phyloP scores from a whole-genome alignment of 2,797 vertebrate species.

The Melopsittacus undulatus region DNA sequence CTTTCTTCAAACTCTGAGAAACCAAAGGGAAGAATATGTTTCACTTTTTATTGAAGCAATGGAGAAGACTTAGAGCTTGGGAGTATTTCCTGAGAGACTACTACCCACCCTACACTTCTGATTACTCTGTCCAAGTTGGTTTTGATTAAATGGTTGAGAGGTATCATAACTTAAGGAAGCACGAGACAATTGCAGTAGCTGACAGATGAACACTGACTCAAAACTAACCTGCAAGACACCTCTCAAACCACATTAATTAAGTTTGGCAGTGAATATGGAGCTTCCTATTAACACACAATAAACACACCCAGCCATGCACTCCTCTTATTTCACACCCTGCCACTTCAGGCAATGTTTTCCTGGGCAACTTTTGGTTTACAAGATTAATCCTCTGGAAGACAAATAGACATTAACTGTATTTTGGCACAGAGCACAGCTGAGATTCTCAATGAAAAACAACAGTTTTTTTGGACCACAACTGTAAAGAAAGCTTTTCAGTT shows the following conservation, averaged over 20 bases:
- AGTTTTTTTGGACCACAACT: neutral
- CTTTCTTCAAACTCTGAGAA: neutral
- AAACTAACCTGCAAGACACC: neutral
- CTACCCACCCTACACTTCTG: fast-evolving
- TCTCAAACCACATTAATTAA: neutral
- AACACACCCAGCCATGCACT: neutral
- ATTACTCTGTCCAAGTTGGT: neutral
- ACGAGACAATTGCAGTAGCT: neutral
- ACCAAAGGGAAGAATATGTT: neutral
- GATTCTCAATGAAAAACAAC: neutral
- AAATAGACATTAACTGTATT: neutral
- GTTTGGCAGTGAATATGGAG: neutral
- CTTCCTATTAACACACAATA: neutral
- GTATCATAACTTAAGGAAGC: neutral
- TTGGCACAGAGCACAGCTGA: neutral
- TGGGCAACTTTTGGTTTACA: neutral
- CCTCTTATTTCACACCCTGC: neutral
- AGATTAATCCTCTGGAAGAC: neutral
- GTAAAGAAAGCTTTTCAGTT: neutral
- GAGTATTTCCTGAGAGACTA: neutral
- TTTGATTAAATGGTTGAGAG: neutral
- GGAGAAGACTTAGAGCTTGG: neutral
- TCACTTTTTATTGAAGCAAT: neutral
- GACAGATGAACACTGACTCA: neutral
- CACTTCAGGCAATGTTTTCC: neutral